Base-by-base conservation (phyloP, 2,797 vertebrate genomes). In the Vultur gryphus region DNA sequence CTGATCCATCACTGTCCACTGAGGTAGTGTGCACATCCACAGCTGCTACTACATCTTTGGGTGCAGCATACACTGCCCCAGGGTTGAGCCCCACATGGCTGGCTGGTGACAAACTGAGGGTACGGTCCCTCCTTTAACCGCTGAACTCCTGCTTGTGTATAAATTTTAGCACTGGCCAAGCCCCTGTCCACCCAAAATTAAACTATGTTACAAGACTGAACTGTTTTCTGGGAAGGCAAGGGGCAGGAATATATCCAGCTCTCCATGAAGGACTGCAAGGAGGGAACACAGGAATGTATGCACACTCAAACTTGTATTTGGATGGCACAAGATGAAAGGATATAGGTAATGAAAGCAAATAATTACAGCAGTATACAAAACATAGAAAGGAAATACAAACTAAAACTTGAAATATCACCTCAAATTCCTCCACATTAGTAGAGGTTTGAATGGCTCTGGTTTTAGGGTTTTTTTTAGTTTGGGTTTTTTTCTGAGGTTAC, bases 81-180 rank as follows among this genome's bases (percentile, higher is more conserved):
- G 20, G 19, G 24, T 4, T 51, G 31, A 90, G 33, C n/a, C 16
- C 57, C 5, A 26, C 33, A 1, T 21, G 51, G n/a, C 28, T 65
- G 23, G 0, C 16, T 2, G 1, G 43, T 54, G 71, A 29, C 28
- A 75, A 75, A 49, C 31, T 18, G 44, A 84, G 52, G 8, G 23
- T 37, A 33, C 0, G 0, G 55, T 67, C 43, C 10, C 43, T 65
- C 21, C 55, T 88, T 81, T 64, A 59, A 59, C 16, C 0, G 0
- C 51, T 84, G 49, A 86, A 59, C 9, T 76, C 25, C 18, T 43
- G 18, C 15, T 71, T 76, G 31, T 26, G 39, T 35, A 44, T 21
- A 31, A 18, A 67, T 66, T 64, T 81, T 51, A 75, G 39, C 18
- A 69, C 16, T 49, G 26, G 17, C 15, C 51, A 80, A 82, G 16